A percentile compares a stretch with the other conserved stretches of the same genome.
Evolutionary conservation across 2,113 vertebrate genomes (phyloP).

Genomic region (Genyomyrus donnyi): DNA sequence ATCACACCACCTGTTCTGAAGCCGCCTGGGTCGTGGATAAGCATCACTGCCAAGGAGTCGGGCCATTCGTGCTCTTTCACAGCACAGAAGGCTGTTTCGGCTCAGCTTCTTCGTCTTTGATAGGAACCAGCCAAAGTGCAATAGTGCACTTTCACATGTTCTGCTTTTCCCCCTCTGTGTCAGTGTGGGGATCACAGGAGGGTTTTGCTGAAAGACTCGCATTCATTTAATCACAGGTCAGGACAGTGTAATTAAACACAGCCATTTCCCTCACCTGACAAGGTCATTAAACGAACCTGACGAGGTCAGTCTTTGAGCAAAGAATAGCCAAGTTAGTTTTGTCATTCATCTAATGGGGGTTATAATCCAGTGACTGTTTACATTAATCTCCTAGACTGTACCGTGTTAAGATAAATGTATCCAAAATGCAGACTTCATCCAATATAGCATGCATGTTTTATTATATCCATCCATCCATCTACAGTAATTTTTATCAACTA

Average conservation of each 20-base stretch:
- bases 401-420: background rate
- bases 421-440: background rate
- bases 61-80: background rate
- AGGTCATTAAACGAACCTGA: background rate
- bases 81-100: background rate
- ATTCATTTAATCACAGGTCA: background rate
- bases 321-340: background rate
- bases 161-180: background rate
- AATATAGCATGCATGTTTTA: background rate
- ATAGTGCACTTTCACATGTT: background rate
- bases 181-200: background rate
- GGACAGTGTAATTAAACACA: background rate
- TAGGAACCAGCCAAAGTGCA: background rate
- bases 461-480: background rate
- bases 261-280: background rate
- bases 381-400: background rate
- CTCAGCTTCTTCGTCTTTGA: background rate
- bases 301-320: background rate
- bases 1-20: background rate
- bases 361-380: background rate
- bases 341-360: background rate
- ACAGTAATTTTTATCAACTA: background rate
- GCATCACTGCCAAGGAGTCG: background rate
- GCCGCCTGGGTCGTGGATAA: background rate
- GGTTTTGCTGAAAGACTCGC: background rate